These are phyloP conservation scores for Potamilus streckersoni DNA, from an alignment of 1,140 invertebrate species.

Conservation along the genomic window DNA sequence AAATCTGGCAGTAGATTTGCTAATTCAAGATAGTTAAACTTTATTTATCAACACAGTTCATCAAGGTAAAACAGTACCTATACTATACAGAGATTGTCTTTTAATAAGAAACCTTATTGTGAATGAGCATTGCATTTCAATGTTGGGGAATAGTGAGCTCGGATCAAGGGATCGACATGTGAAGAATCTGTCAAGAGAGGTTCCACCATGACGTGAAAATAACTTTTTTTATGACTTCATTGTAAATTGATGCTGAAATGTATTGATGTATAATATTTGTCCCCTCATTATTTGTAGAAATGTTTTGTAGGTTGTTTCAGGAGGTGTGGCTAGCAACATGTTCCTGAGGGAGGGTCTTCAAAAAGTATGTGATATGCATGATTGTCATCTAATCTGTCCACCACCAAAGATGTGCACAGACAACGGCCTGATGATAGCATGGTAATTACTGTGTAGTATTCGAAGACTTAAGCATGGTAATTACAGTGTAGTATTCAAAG, in stretches of 20 bases:
- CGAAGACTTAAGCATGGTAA: constrained; percentile 78
- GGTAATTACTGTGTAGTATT: constrained; percentile 71
- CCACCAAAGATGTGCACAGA: constrained; percentile 92
- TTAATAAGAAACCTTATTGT: too few relatives aligned
- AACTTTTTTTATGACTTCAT: neutral
- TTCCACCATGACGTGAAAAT: neutral
- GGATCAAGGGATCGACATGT: neutral
- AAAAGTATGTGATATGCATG: constrained; percentile 76
- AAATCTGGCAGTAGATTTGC: too few relatives aligned
- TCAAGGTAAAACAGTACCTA: too few relatives aligned
- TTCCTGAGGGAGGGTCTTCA: constrained; percentile 80
- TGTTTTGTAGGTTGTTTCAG: constrained; percentile 84
- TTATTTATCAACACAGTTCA: too few relatives aligned
- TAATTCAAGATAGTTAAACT: too few relatives aligned
- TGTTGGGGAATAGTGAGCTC: too few relatives aligned
- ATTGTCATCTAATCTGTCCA: constrained; percentile 79
- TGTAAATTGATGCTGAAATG: too few relatives aligned
- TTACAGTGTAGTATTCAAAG: constrained; percentile 7
- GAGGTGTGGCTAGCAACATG: constrained; percentile 94
- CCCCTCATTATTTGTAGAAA: neutral
- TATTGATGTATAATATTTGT: neutral
- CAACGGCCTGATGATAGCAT: constrained; percentile 99
- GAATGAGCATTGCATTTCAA: too few relatives aligned
- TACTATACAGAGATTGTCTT: too few relatives aligned
- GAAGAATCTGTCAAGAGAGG: neutral